Percentiles rank a stretch among this genome's conserved stretches.
Conservation (phyloP, 1,140 invertebrate genomes). For the Drosophila fuyamai region DNA sequence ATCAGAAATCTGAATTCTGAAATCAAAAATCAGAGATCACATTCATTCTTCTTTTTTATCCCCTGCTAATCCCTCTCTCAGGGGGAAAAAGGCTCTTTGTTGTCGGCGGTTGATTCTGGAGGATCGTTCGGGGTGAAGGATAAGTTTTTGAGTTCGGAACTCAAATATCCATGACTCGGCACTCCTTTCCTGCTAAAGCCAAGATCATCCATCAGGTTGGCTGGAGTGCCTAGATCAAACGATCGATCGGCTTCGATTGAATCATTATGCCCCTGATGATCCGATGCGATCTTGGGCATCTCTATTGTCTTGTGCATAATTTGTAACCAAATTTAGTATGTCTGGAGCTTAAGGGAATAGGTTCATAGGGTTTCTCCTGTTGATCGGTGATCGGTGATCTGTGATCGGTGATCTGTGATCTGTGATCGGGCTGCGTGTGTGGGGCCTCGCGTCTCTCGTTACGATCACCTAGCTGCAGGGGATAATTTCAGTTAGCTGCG, state of each 20-base stretch:
- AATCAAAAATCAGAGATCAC: too few relatives aligned
- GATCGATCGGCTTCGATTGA: slow-evolving; percentile 23
- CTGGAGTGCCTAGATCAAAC: slow-evolving; percentile 22
- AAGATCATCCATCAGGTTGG: slow-evolving; percentile 18
- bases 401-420: slow-evolving; percentile 8
- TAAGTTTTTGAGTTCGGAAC: background rate
- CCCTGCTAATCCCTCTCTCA: too few relatives aligned
- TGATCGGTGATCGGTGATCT: slow-evolving; percentile 7
- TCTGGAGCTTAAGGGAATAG: too few relatives aligned
- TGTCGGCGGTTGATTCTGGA: background rate
- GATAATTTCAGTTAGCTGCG: slow-evolving; percentile 23
- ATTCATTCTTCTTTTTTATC: background rate
- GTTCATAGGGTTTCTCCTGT: slow-evolving; percentile 1
- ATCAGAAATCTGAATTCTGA: background rate
- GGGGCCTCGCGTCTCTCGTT: slow-evolving; percentile 10
- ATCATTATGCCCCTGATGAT: slow-evolving; percentile 19
- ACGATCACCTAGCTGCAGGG: slow-evolving; percentile 32
- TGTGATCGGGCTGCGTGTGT: slow-evolving; percentile 11
- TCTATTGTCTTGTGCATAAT: slow-evolving; percentile 20
- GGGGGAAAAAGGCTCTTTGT: slow-evolving; percentile 3
- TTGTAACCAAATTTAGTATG: slow-evolving; percentile 41
- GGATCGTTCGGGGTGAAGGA: slow-evolving; percentile 17
- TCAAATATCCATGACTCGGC: slow-evolving; percentile 27
- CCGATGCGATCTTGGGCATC: slow-evolving; percentile 7
- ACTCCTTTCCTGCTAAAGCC: slow-evolving; percentile 20